Percentiles rank a stretch among this genome's conserved stretches.
These are phyloP conservation scores for Myotis lucifugus DNA, from an alignment of 2,113 vertebrate species.

Conservation along the genomic window DNA sequence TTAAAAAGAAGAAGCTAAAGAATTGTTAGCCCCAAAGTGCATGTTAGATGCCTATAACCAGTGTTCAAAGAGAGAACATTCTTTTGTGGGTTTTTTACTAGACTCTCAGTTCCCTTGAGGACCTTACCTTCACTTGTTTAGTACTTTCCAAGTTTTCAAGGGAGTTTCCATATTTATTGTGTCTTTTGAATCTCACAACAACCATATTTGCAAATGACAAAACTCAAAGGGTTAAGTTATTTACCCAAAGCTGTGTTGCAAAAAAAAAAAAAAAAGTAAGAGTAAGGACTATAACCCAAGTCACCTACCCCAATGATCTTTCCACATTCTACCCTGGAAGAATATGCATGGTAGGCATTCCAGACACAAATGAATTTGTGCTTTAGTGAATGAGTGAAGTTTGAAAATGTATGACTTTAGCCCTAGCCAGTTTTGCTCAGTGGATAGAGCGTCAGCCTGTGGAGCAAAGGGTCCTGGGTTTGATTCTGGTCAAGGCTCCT, in stretches of 20 bases:
- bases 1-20: not conserved
- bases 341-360: not conserved
- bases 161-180: not conserved
- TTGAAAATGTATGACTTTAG: constrained; percentile 22
- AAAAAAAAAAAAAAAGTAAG: not conserved
- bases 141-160: not conserved
- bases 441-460: too few relatives aligned
- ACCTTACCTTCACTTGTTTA: constrained; percentile 21
- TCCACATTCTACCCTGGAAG: not conserved
- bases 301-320: not conserved
- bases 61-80: not conserved
- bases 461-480: too few relatives aligned
- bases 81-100: not conserved
- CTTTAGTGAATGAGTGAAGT: not conserved
- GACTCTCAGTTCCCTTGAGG: not conserved
- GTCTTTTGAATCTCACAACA: constrained; percentile 23
- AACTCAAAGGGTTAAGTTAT: constrained; percentile 18
- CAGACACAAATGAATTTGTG: not conserved
- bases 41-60: not conserved
- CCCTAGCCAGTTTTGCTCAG: too few relatives aligned
- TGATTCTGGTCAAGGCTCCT: too few relatives aligned
- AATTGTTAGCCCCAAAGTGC: not conserved
- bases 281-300: not conserved
- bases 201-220: constrained; percentile 1
- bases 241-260: not conserved